Conservation (phyloP, 2,797 vertebrate genomes). For the Benthosema pterotum region DNA sequence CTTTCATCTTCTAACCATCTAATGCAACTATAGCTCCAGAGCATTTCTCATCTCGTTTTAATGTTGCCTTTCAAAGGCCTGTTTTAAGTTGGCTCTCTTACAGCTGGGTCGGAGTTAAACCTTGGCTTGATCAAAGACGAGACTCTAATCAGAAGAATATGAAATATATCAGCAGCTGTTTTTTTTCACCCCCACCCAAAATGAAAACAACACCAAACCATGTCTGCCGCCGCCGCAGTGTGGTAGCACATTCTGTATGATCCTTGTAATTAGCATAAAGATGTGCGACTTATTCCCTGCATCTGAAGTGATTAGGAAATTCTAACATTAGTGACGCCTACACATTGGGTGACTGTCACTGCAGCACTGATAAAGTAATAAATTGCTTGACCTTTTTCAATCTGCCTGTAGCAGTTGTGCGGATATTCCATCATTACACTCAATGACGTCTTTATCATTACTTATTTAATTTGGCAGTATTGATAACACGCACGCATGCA, state of each 20-base stretch:
- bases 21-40: slow-evolving; percentile 52
- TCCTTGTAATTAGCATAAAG: slow-evolving; percentile 24
- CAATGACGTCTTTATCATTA: too few species aligned
- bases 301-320: slow-evolving; percentile 28
- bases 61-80: slow-evolving; percentile 70
- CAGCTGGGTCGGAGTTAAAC: slow-evolving; percentile 69
- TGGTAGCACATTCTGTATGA: background rate
- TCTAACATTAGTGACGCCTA: background rate
- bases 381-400: background rate
- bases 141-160: slow-evolving; percentile 64
- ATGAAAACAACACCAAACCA: slow-evolving; percentile 37
- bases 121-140: slow-evolving; percentile 71
- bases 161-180: slow-evolving; percentile 54
- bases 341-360: slow-evolving; percentile 2
- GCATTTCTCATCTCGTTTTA: slow-evolving; percentile 63
- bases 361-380: background rate
- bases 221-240: slow-evolving; percentile 14
- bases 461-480: too few species aligned
- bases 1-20: slow-evolving; percentile 78
- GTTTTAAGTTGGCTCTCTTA: slow-evolving; percentile 68
- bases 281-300: slow-evolving; percentile 34
- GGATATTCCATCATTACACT: too few species aligned
- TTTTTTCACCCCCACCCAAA: slow-evolving; percentile 5
- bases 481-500: too few species aligned
- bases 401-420: too few species aligned